Conservation (phyloP, 1,140 invertebrate genomes). For the Zaprionus taronus region DNA sequence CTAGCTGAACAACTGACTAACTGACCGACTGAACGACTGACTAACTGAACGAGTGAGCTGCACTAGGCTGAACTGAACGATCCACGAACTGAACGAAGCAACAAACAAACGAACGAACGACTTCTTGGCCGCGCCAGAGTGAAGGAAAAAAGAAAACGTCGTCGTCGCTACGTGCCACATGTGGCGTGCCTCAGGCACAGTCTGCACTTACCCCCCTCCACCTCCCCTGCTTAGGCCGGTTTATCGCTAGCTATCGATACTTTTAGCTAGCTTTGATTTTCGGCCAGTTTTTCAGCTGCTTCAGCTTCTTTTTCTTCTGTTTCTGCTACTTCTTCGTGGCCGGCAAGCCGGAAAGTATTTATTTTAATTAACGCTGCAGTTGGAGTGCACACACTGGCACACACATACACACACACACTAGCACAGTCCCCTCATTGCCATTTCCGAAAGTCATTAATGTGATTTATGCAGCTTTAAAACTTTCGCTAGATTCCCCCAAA, state of each 20-base stretch:
- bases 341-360: slow-evolving; percentile 75
- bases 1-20: slow-evolving; percentile 56
- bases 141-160: slow-evolving; percentile 66
- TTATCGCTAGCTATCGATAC: slow-evolving; percentile 37
- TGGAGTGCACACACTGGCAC: slow-evolving; percentile 51
- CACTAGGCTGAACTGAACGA: slow-evolving; percentile 54
- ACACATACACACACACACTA: not conserved
- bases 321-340: not conserved
- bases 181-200: slow-evolving; percentile 21
- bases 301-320: slow-evolving; percentile 18
- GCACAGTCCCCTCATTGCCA: slow-evolving; percentile 28
- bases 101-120: slow-evolving; percentile 57
- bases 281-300: slow-evolving; percentile 40
- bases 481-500: slow-evolving; percentile 47
- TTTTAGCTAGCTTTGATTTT: slow-evolving; percentile 34
- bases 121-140: slow-evolving; percentile 64
- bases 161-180: slow-evolving; percentile 31
- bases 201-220: not conserved
- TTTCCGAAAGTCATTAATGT: slow-evolving; percentile 74
- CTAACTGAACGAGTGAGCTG: slow-evolving; percentile 50
- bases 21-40: slow-evolving; percentile 61
- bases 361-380: slow-evolving; percentile 76
- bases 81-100: slow-evolving; percentile 49
- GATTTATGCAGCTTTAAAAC: slow-evolving; percentile 44
- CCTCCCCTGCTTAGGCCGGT: slow-evolving; percentile 22